Base-by-base conservation (phyloP, 2,888 invertebrate species). In the Conus canariensis region DNA sequence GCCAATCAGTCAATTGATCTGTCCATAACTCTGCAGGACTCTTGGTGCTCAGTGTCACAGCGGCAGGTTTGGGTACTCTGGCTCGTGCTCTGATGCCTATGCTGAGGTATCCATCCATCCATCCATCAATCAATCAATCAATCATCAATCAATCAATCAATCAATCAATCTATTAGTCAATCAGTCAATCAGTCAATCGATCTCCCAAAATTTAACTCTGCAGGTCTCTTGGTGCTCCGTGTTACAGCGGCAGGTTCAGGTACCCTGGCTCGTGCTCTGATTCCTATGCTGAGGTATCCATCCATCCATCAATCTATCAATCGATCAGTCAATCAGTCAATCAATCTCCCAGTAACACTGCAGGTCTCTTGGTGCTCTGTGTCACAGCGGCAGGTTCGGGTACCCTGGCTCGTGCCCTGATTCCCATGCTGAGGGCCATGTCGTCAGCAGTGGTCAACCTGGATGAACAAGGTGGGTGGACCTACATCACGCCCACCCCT, bases 371-470 rank as follows among this genome's bases (percentile, higher is more conserved):
- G 10, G 60, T 64, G 12, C 60, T 16, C 10, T 16, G 60, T 16
- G 16, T 64, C 77, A 8, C 90, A 93, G 93, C 90, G 59, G 91
- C 90, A 4, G 90, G 80, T 3, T 77, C 90, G 4, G 90, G 90
- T 30, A 87, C 92, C 7, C 87, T 92, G 88, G 90, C 90, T 30
- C 87, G 91, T 22, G 89, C 86, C 1, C 89, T 91, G 60, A 90
- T 91, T 56, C 93, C 93, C 12, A 91, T 93, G 90, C 56, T 92
- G 67, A 87, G 93, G 58, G 91, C 93, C 60, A 88, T 93, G 16
- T 88, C 93, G 88, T 93, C 93, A 0, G 74, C 90, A 14, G 56
- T 91, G n/a, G 93, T 93, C 9, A 87, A 85, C 45, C 82, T 83
- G 70, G 77, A 91, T 7, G 92, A 93, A 64, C 93, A 93, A 92